Evolutionary conservation across 2,797 vertebrate genomes (phyloP).

Genomic region (Macropus fuliginosus): DNA sequence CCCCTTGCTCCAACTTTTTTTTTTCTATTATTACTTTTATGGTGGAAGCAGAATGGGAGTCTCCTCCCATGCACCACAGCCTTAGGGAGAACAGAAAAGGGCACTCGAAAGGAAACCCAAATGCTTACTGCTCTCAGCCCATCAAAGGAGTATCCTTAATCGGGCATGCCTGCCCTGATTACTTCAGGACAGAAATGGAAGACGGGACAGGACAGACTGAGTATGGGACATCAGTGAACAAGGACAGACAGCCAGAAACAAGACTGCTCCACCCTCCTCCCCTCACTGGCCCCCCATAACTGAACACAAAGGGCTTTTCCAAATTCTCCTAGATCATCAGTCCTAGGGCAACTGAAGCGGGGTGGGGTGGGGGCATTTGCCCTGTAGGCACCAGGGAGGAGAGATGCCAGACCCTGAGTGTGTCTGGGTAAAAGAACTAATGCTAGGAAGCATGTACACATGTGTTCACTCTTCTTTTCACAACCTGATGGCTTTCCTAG

Average conservation of each 20-base stretch:
- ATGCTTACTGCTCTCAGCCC: not conserved
- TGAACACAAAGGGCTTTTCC: not conserved
- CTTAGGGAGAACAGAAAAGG: not conserved
- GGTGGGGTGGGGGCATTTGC: not conserved
- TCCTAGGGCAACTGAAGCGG: not conserved
- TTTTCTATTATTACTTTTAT: not conserved
- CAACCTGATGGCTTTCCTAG: not conserved
- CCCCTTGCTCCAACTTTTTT: not conserved
- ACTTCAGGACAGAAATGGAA: not conserved
- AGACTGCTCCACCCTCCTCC: not conserved
- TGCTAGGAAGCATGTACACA: not conserved
- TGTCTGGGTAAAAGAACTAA: not conserved
- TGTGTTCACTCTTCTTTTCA: not conserved
- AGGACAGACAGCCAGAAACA: not conserved
- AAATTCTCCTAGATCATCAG: not conserved
- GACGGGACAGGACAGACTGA: not conserved
- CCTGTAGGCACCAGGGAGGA: not conserved
- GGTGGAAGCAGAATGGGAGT: not conserved
- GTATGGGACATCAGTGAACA: not conserved
- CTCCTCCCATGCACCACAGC: not conserved
- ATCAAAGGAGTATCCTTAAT: not conserved
- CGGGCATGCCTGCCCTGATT: not conserved
- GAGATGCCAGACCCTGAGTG: not conserved
- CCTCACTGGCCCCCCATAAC: not conserved
- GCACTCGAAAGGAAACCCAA: not conserved